Conservation (phyloP, 2,797 vertebrate genomes). For the Anguilla obscura region DNA sequence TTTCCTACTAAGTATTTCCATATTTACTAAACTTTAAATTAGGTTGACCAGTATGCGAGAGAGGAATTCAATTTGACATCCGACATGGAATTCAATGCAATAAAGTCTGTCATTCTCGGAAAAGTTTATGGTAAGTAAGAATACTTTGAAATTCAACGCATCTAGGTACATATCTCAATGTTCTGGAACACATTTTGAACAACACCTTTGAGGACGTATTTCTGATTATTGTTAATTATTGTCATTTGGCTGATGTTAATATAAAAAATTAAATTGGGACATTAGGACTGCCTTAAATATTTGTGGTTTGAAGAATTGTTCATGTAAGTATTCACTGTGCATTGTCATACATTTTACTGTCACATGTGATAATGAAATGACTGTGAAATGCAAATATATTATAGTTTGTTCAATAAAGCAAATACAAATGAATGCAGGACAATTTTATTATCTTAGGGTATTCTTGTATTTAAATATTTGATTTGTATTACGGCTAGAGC, state of each 20-base stretch:
- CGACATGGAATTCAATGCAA: slow-evolving; percentile 80
- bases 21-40: slow-evolving; percentile 5
- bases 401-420: slow-evolving; percentile 32
- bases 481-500: background rate
- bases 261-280: background rate
- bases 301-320: slow-evolving; percentile 23
- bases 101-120: slow-evolving; percentile 82
- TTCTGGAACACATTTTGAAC: slow-evolving; percentile 35
- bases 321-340: slow-evolving; percentile 43
- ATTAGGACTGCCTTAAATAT: slow-evolving; percentile 20
- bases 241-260: background rate
- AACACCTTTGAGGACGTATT: background rate
- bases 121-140: slow-evolving; percentile 80
- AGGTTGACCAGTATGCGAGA: slow-evolving; percentile 80
- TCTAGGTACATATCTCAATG: slow-evolving; percentile 32
- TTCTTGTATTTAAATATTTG: slow-evolving; percentile 18
- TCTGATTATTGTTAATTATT: background rate
- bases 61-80: slow-evolving; percentile 82
- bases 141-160: slow-evolving; percentile 21
- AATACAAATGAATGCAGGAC: slow-evolving; percentile 9
- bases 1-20: slow-evolving; percentile 13
- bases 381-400: slow-evolving; percentile 2
- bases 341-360: slow-evolving; percentile 32
- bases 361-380: slow-evolving; percentile 5
- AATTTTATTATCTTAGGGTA: slow-evolving; percentile 21